Conservation (phyloP, 2,888 invertebrate species). For the Drosophila pseudotalamancana region DNA sequence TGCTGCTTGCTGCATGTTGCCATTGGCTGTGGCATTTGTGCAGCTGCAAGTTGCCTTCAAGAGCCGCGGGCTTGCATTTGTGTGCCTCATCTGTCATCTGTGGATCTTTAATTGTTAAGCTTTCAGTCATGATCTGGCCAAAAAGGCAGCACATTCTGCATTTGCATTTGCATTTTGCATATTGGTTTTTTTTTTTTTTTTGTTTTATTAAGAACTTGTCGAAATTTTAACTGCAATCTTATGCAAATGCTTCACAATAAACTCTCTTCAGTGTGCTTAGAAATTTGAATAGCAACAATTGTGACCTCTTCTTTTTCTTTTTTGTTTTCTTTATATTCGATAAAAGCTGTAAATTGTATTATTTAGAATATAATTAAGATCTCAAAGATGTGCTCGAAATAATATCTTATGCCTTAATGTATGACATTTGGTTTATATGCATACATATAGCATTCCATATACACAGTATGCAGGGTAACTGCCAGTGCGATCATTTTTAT, state of each 20-base stretch:
- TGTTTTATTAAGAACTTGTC: background rate
- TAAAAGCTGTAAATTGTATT: no score
- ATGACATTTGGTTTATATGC: background rate
- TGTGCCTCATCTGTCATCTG: slow-evolving; percentile 15
- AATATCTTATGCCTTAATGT: background rate
- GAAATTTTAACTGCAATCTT: background rate
- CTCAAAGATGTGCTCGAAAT: no score
- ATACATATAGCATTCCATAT: background rate
- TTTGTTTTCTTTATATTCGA: no score
- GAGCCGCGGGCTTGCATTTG: slow-evolving; percentile 18
- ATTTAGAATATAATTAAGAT: no score
- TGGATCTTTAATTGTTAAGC: slow-evolving; percentile 13
- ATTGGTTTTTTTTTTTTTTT: background rate
- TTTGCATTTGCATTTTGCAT: slow-evolving; percentile 3
- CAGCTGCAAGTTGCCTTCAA: slow-evolving; percentile 41
- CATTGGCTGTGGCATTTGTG: slow-evolving; percentile 38
- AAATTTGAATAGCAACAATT: no score
- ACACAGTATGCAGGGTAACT: background rate
- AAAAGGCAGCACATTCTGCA: slow-evolving; percentile 2
- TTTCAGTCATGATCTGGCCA: background rate
- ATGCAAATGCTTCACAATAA: background rate
- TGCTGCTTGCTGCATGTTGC: background rate
- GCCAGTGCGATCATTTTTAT: background rate
- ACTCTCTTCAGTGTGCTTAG: no score
- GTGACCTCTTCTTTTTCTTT: no score